A percentile compares a stretch with the other conserved stretches of the same genome.
Conservation (phyloP, 1,140 invertebrate species). For the Trinorchestia longiramus region DNA sequence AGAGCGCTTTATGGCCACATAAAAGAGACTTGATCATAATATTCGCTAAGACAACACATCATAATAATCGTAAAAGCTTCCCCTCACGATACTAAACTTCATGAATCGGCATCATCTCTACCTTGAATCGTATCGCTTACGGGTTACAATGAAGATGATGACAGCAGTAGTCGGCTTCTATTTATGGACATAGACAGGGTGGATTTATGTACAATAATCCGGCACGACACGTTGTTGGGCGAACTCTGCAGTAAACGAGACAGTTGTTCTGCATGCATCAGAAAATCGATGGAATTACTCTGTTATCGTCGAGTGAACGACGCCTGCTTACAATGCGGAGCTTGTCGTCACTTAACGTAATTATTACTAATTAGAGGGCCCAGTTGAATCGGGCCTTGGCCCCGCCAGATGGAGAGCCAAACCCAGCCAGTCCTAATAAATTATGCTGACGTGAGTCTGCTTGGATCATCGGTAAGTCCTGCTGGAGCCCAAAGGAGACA, state of each 20-base stretch:
- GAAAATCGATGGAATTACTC: slow-evolving; percentile 1
- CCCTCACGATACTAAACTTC: neutral
- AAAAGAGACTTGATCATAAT: neutral
- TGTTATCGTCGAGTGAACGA: neutral
- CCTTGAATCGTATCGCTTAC: neutral
- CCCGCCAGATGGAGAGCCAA: neutral
- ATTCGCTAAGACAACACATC: neutral
- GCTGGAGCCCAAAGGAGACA: neutral
- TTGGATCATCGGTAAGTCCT: neutral
- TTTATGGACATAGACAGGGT: neutral
- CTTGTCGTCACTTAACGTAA: neutral
- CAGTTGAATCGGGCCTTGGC: neutral
- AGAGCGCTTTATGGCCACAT: neutral
- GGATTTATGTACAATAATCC: neutral
- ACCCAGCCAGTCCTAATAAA: neutral
- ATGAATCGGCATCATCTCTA: neutral
- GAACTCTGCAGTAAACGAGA: neutral
- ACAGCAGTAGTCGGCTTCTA: neutral
- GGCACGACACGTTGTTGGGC: neutral
- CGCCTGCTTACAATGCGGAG: neutral
- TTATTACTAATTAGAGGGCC: neutral
- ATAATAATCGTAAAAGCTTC: slow-evolving; percentile 9
- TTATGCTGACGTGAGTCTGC: neutral
- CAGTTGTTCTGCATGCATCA: neutral
- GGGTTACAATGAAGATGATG: neutral